These are phyloP conservation scores for Sipha flava DNA, from an alignment of 1,140 invertebrate species.

Conservation along the genomic window DNA sequence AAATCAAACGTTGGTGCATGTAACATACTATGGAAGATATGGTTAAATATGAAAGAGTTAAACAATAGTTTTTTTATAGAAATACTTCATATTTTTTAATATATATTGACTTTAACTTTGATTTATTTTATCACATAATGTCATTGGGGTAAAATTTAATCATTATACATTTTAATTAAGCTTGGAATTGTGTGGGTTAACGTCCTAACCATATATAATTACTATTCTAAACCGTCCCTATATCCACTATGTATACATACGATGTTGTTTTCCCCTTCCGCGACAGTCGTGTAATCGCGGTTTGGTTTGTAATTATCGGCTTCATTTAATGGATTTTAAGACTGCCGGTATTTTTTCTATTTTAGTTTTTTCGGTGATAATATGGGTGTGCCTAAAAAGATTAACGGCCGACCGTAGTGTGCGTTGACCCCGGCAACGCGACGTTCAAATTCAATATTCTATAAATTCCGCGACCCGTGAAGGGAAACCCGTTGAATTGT, in stretches of 20 bases:
- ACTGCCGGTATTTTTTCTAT: background rate
- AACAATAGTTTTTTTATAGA: background rate
- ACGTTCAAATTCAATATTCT: background rate
- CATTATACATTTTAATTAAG: background rate
- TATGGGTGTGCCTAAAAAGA: constrained; percentile 31
- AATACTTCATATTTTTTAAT: background rate
- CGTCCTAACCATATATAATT: background rate
- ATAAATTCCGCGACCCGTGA: constrained; percentile 5
- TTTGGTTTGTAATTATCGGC: constrained; percentile 8
- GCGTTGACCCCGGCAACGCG: background rate
- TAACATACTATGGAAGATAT: too few relatives aligned
- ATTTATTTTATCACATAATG: background rate
- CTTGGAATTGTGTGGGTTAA: background rate
- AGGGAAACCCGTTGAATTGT: constrained; percentile 23
- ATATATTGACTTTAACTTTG: background rate
- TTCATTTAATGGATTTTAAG: constrained; percentile 15
- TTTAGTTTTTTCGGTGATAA: constrained; percentile 8
- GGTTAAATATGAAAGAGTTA: background rate
- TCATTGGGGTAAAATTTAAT: background rate
- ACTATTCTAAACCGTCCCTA: background rate
- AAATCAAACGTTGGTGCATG: background rate
- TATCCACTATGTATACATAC: background rate
- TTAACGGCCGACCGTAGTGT: constrained; percentile 19
- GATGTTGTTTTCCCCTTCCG: background rate
- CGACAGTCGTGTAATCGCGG: background rate